These are phyloP conservation scores for Formica exsecta DNA, from an alignment of 1,140 invertebrate genomes.

Conservation along the genomic window DNA sequence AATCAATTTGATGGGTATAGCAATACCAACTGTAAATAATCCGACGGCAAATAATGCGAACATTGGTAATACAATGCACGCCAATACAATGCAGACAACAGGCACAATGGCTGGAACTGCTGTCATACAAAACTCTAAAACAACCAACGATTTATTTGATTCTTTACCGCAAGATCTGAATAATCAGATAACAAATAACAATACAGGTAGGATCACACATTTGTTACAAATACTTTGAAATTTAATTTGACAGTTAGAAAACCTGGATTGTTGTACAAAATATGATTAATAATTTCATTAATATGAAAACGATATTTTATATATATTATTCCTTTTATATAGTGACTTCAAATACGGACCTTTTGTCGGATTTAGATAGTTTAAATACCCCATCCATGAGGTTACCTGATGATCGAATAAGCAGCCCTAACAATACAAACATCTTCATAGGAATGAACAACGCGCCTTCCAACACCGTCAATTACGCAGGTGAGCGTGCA, in stretches of 20 bases:
- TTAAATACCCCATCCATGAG: slow-evolving; percentile 81
- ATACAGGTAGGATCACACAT: slow-evolving; percentile 74
- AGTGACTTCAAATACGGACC: slow-evolving; percentile 85
- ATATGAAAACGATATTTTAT: slow-evolving; percentile 7
- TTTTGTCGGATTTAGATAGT: slow-evolving; percentile 87
- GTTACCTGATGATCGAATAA: slow-evolving; percentile 72
- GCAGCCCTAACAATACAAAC: slow-evolving; percentile 81
- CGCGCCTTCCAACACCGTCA: slow-evolving; percentile 51
- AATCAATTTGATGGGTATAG: slow-evolving; percentile 74
- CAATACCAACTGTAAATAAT: slow-evolving; percentile 76
- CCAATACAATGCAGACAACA: slow-evolving; percentile 56
- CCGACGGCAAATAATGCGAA: slow-evolving; percentile 76
- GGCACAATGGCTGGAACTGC: slow-evolving; percentile 43
- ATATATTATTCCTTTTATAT: slow-evolving; percentile 38
- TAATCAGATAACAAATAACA: slow-evolving; percentile 78
- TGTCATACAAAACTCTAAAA: slow-evolving; percentile 68
- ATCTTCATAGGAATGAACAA: slow-evolving; percentile 75
- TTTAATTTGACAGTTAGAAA: not conserved
- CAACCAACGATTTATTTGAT: slow-evolving; percentile 80
- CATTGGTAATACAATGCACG: slow-evolving; percentile 54
- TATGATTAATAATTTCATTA: not conserved
- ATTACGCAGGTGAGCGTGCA: slow-evolving; percentile 79
- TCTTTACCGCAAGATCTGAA: slow-evolving; percentile 71
- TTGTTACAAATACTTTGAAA: not conserved
- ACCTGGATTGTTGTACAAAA: not conserved